Base-by-base conservation (phyloP, 2,113 vertebrate species). In the Gavialis gangeticus region DNA sequence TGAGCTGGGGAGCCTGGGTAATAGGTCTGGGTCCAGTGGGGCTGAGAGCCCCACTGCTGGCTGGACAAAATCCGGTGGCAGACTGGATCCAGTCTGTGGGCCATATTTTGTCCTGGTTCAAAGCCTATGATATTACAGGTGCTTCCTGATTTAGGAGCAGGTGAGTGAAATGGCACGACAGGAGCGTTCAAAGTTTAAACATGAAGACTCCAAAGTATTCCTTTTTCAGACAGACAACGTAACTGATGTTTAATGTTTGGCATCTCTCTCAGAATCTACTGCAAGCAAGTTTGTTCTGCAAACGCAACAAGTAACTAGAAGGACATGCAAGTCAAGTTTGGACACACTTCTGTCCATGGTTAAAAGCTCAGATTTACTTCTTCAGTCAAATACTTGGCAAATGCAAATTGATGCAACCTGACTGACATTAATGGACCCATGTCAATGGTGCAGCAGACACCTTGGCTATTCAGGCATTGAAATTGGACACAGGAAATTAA, bases 331-430 rank as follows among this genome's bases (percentile, higher is more conserved):
- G 12, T 73, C 46, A 18, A 73, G 21, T 14, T 19, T 25, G 21
- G 1, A 0, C 24, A 1, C 5, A 8, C 63, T 93, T 82, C 46
- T 2, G 1, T 37, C 19, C 11, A 12, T 63, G 63, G 10, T 12
- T 75, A 71, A 64, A 73, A 3, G 24, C 46, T 73, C 34, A 73
- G 14, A 73, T 24, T 73, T 13, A 73, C 19, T 37, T 73, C 37
- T 73, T 46, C 34, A 37, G 19, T 64, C 59, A 79, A 64, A 60
- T 19, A 83, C 30, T 22, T 87, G 54, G 57, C 77, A 69, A 10
- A 73, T 25, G 55, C 24, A 69, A 24, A 75, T 46, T 4, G 54
- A 60, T 3, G 1, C 15, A 59, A 10, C 59, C 83, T 19, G 37
- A 11, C 8, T 67, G 58, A 90, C 89, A 57, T 19, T 54, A 27